phyloP scores from a whole-genome alignment of 2,113 vertebrate species.

The Pangasianodon gigas region DNA sequence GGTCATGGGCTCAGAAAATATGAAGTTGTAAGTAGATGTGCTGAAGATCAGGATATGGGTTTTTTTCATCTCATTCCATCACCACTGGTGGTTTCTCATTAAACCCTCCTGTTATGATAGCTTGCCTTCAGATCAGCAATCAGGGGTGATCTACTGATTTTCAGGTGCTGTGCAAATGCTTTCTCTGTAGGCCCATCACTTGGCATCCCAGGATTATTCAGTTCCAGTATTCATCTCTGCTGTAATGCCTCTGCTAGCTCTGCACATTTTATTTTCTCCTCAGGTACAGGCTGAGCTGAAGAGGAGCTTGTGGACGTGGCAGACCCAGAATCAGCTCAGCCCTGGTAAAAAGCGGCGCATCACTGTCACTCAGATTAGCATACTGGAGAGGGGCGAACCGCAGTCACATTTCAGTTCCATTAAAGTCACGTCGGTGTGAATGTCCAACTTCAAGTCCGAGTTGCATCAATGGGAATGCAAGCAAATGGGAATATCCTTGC shows the following conservation, averaged over 20 bases:
- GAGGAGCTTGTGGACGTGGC: conserved; percentile 74
- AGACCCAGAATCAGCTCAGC: conserved; percentile 68
- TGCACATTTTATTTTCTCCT: neutral
- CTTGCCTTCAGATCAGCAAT: neutral
- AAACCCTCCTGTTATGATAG: neutral
- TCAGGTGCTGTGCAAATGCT: neutral
- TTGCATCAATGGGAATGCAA: no score
- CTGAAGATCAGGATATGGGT: neutral
- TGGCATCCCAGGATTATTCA: neutral
- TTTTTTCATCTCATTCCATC: neutral
- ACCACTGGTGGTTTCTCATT: neutral
- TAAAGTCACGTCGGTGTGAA: conserved; percentile 66
- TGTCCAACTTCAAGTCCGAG: neutral
- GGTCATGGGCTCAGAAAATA: neutral
- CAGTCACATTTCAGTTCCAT: conserved; percentile 62
- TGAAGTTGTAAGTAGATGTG: neutral
- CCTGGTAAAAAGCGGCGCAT: conserved; percentile 68
- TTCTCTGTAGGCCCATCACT: neutral
- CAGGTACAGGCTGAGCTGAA: conserved; percentile 83
- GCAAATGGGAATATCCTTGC: neutral
- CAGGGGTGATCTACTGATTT: neutral
- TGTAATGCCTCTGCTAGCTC: neutral
- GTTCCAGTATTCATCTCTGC: neutral
- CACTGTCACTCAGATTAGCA: conserved; percentile 72
- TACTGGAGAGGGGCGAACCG: conserved; percentile 69